These are phyloP conservation scores for Astatoreochromis straeleni DNA, from an alignment of 2,113 vertebrate genomes.

Conservation along the genomic window DNA sequence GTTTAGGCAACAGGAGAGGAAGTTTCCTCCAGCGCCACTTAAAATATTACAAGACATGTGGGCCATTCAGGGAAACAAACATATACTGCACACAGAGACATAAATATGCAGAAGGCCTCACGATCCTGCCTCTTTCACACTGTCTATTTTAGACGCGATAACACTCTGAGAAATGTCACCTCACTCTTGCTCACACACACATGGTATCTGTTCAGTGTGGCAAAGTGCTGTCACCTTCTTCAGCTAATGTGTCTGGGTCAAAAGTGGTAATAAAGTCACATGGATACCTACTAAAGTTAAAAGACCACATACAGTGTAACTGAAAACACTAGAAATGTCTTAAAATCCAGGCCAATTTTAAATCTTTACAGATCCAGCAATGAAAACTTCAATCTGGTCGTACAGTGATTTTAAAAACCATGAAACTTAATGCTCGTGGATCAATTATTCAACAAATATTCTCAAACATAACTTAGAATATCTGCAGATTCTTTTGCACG, in stretches of 20 bases:
- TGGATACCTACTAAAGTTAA: background rate
- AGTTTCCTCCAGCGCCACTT: constrained; percentile 9
- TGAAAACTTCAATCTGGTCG: background rate
- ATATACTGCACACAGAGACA: background rate
- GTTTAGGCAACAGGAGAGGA: background rate
- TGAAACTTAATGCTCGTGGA: background rate
- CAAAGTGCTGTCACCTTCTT: background rate
- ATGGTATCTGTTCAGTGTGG: background rate
- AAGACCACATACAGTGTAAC: background rate
- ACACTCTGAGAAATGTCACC: constrained; percentile 3
- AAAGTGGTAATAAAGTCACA: background rate
- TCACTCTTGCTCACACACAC: background rate
- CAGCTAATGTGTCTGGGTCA: background rate
- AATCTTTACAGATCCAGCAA: background rate
- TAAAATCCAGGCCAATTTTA: background rate
- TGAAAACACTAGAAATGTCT: background rate
- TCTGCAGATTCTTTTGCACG: background rate
- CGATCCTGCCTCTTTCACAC: background rate
- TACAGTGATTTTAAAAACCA: background rate
- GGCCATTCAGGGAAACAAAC: background rate
- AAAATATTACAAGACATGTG: constrained; percentile 10
- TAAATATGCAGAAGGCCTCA: background rate
- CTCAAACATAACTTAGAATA: background rate
- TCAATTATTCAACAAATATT: background rate
- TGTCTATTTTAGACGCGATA: background rate